A percentile compares a stretch with the other conserved stretches of the same genome.
Conservation (phyloP, 2,888 invertebrate genomes). For the Protophormia terraenovae region DNA sequence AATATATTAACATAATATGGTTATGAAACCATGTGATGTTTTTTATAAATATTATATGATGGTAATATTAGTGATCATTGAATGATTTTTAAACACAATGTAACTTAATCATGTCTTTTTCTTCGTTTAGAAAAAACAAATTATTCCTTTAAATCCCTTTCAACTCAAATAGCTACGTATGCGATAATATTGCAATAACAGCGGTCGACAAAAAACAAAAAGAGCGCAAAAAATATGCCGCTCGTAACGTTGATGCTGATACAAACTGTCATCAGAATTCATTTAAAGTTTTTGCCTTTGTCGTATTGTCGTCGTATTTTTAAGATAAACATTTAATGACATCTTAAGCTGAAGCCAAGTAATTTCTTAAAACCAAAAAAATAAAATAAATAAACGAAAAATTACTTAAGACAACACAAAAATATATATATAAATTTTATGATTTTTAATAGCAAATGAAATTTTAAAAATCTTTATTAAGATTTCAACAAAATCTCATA, state of each 20-base stretch:
- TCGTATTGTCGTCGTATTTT: slow-evolving; percentile 56
- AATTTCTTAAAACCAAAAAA: neutral
- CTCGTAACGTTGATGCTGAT: slow-evolving; percentile 61
- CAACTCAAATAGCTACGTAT: neutral
- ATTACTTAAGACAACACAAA: slow-evolving; percentile 29
- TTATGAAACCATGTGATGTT: no score
- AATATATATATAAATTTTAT: slow-evolving; percentile 24
- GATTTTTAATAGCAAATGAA: neutral
- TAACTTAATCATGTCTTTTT: no score
- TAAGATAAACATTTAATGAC: slow-evolving; percentile 67
- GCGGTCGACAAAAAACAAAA: neutral
- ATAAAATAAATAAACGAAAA: slow-evolving; percentile 9
- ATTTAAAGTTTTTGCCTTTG: slow-evolving; percentile 59
- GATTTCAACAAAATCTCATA: neutral
- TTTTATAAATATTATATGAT: no score
- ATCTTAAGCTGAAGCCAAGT: slow-evolving; percentile 60
- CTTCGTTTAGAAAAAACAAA: neutral
- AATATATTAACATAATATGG: no score
- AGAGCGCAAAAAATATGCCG: slow-evolving; percentile 37
- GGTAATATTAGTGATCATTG: no score
- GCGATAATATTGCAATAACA: slow-evolving; percentile 33
- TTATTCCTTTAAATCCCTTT: slow-evolving; percentile 14
- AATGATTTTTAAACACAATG: no score
- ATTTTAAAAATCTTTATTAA: neutral
- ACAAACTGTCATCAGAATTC: slow-evolving; percentile 68